These are phyloP conservation scores for Hippocampus comes DNA, from an alignment of 2,113 vertebrate species.

Conservation along the genomic window DNA sequence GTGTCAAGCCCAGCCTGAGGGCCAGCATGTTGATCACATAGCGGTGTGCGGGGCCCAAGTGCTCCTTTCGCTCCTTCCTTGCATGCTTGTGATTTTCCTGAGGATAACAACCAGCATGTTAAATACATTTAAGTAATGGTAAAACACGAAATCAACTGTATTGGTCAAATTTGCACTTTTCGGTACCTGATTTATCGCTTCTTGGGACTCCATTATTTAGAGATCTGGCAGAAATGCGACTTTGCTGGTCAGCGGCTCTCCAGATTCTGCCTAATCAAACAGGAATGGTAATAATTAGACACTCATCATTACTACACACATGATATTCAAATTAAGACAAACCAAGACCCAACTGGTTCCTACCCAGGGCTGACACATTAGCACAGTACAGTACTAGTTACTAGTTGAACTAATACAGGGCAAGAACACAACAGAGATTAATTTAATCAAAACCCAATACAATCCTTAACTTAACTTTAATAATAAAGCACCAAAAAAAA, in stretches of 20 bases:
- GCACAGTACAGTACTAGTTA: too few relatives aligned
- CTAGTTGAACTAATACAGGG: too few relatives aligned
- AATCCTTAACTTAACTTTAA: too few relatives aligned
- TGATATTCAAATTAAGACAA: background rate
- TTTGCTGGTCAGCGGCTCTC: background rate
- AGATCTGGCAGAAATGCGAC: background rate
- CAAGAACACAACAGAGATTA: too few relatives aligned
- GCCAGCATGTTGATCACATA: constrained; percentile 78
- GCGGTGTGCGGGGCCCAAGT: constrained; percentile 69
- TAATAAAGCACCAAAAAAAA: too few relatives aligned
- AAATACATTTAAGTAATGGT: background rate
- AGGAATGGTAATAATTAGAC: background rate
- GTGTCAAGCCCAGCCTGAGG: constrained; percentile 63
- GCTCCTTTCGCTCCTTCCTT: constrained; percentile 70
- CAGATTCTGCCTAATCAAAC: background rate
- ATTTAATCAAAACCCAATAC: too few relatives aligned
- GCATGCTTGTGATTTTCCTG: constrained; percentile 72
- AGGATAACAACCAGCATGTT: constrained; percentile 8
- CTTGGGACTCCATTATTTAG: background rate
- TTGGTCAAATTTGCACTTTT: background rate
- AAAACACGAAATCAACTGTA: background rate
- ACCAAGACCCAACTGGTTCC: background rate
- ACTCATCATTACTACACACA: background rate
- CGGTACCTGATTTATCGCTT: background rate
- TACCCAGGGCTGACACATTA: background rate